Base-by-base conservation (phyloP, 2,797 vertebrate genomes). In the Myoxocephalus aenaeus region DNA sequence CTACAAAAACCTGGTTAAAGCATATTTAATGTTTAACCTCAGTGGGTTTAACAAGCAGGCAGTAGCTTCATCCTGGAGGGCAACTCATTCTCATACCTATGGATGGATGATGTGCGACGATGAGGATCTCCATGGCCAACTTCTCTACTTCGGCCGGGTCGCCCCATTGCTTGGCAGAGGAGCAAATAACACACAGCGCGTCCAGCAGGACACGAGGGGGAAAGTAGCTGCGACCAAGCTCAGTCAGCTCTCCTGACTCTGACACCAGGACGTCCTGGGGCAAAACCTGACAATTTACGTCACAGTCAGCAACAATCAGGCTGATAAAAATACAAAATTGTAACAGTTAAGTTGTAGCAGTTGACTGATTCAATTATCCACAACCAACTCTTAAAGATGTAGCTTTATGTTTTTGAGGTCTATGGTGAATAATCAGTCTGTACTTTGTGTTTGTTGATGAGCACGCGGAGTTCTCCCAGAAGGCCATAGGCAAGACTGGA, bases 381-480 rank as follows among this genome's bases (percentile, higher is more conserved):
- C 25, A 1, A 25, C 3, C 40, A 14, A 4, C 22, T 38, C 27
- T 8, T n/a, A 14, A 18, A 59, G 7, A 48, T 51, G 17, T 14
- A 48, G 29, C 27, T 59, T 4, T 18, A 18, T 5, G 15, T 42
- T 42, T 53, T 42, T 42, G 17, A 57, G 1, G 36, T 9, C 1
- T 50, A 11, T 10, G 42, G 15, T 8, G 11, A 59, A 32, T 13
- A 20, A 27, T 7, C 0, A 53, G 59, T 40, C 2, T 15, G 32
- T 83, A 99, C 98, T 94, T 97, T 98, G 86, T 99, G 98, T 87
- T 96, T 96, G 86, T 91, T 95, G 79, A 98, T 96, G 80, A 98
- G 91, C 0, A 81, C 90, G 64, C 96, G 91, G 59, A 99, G 95
- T 89, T 98, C 98, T 77, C 95, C 95, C 85, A 99, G 88, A 62